These are phyloP conservation scores for Artemisiospiza belli DNA, from an alignment of 2,113 vertebrate species.

Conservation along the genomic window DNA sequence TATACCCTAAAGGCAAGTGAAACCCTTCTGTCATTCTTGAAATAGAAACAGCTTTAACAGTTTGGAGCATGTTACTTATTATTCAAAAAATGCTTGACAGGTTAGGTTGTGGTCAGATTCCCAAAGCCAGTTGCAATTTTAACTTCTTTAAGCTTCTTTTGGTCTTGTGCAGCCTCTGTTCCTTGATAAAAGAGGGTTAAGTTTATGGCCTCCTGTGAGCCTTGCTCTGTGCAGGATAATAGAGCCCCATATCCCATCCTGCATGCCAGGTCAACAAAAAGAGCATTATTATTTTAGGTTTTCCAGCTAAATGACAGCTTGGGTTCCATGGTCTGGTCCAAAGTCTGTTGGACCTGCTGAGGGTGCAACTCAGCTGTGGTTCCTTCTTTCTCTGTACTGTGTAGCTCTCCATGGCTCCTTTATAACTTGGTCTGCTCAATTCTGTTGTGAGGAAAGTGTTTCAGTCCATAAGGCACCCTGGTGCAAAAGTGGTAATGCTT, in stretches of 20 bases:
- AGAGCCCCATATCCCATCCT: background rate
- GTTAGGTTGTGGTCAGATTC: background rate
- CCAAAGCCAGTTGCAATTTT: background rate
- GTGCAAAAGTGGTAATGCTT: background rate
- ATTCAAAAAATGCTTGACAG: background rate
- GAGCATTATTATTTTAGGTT: background rate
- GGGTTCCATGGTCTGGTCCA: background rate
- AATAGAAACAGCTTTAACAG: background rate
- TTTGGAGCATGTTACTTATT: fast-evolving
- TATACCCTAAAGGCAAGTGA: background rate
- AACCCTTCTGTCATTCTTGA: background rate
- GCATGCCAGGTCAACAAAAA: background rate
- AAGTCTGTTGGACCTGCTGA: background rate
- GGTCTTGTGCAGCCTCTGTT: background rate
- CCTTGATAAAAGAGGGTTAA: background rate
- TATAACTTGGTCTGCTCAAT: background rate
- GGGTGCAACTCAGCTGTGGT: background rate
- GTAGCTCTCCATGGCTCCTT: background rate
- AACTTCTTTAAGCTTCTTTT: background rate
- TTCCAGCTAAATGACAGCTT: background rate
- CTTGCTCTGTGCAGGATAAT: background rate
- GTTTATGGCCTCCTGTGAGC: background rate
- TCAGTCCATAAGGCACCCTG: background rate
- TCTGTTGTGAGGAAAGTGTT: background rate
- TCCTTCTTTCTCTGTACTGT: background rate